These are phyloP conservation scores for Acrobasis repandana DNA, from an alignment of 2,888 invertebrate species.

Conservation along the genomic window DNA sequence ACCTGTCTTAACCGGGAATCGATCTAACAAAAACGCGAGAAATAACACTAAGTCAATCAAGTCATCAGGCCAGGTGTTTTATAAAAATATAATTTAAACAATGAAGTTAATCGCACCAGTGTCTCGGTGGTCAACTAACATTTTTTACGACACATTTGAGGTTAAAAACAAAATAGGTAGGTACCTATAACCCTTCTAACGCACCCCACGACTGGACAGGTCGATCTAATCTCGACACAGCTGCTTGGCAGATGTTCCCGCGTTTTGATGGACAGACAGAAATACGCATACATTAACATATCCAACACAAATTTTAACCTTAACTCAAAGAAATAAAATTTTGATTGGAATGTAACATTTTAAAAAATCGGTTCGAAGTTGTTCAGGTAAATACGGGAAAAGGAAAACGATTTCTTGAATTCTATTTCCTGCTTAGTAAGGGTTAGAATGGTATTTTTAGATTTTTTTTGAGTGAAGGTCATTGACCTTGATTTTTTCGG, in stretches of 20 bases:
- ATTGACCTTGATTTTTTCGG: constrained; percentile 24
- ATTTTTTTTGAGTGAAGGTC: constrained; percentile 21
- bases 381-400: constrained; percentile 15
- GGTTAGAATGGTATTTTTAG: constrained; percentile 15
- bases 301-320: constrained; percentile 1
- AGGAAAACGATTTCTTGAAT: background rate
- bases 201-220: constrained; percentile 58
- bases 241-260: constrained; percentile 73
- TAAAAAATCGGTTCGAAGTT: constrained; percentile 1
- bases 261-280: constrained; percentile 32
- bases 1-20: too few relatives aligned
- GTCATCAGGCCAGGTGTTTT: background rate
- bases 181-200: constrained; percentile 66
- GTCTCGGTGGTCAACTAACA: constrained; percentile 10
- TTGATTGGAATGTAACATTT: constrained; percentile 1
- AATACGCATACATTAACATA: constrained; percentile 22
- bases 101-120: background rate
- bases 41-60: too few relatives aligned
- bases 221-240: constrained; percentile 73
- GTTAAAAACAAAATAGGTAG: constrained; percentile 19
- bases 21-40: too few relatives aligned
- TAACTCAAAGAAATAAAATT: constrained; percentile 8
- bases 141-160: constrained; percentile 14
- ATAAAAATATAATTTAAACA: background rate
- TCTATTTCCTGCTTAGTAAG: constrained; percentile 6